Percentiles rank a stretch among this genome's conserved stretches.
Evolutionary conservation across 2,888 invertebrate genomes (phyloP).

Genomic region (Lumbricus terrestris): DNA sequence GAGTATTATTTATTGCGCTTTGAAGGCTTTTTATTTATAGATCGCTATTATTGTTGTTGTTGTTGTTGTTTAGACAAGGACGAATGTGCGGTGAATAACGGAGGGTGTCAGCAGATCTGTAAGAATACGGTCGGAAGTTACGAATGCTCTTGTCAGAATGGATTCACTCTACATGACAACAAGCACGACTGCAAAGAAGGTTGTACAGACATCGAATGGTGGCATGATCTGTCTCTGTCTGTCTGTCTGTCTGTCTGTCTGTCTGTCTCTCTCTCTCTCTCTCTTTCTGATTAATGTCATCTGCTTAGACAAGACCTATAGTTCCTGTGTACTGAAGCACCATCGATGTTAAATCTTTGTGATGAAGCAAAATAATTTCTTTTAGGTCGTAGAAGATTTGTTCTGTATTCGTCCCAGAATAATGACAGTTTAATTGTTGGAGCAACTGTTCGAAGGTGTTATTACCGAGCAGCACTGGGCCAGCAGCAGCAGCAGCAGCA

Average conservation of each 20-base stretch:
- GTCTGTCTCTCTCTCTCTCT: not conserved
- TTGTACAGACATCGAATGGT: conserved; percentile 25
- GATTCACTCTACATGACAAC: conserved; percentile 90
- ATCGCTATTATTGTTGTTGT: no score
- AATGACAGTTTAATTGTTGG: not conserved
- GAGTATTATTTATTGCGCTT: no score
- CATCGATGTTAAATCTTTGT: no score
- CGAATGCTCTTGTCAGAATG: conserved; percentile 92
- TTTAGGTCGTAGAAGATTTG: not conserved
- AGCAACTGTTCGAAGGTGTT: not conserved
- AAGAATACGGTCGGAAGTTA: conserved; percentile 90
- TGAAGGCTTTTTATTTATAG: not conserved
- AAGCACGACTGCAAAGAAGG: conserved; percentile 93
- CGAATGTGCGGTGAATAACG: conserved; percentile 91
- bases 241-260: not conserved
- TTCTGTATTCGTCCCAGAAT: not conserved
- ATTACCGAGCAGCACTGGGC: no score
- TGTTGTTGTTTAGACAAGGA: conserved; percentile 74
- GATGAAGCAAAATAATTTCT: not conserved
- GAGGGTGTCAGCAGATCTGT: conserved; percentile 96
- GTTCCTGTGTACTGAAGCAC: no score
- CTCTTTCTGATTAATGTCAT: not conserved
- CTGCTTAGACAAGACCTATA: no score
- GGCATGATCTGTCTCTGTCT: not conserved
- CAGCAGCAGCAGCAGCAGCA: no score